Conservation (phyloP, 1,140 invertebrate genomes). For the Vollenhovia emeryi region DNA sequence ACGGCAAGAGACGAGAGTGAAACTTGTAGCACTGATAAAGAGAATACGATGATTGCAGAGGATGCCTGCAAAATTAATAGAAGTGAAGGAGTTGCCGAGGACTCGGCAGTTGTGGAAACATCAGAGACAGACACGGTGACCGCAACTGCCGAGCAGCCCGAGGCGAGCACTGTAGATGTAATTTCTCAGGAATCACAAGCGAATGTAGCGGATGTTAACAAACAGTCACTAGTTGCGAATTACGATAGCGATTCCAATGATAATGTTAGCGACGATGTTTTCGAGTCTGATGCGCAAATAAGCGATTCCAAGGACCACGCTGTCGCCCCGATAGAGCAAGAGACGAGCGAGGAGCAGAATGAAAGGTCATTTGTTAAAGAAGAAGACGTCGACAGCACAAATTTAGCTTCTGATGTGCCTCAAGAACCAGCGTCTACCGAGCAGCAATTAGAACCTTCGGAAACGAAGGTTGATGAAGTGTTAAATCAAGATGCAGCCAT, state of each 20-base stretch:
- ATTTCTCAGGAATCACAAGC: constrained; percentile 4
- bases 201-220: constrained; percentile 20
- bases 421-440: constrained; percentile 7
- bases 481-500: background rate
- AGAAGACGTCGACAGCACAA: background rate
- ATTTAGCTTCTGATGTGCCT: background rate
- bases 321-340: background rate
- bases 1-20: background rate
- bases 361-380: background rate
- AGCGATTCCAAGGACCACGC: constrained; percentile 25
- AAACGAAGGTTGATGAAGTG: background rate
- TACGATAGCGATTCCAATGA: constrained; percentile 79
- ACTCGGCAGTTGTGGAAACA: background rate
- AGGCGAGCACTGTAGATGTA: background rate
- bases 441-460: background rate
- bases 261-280: constrained; percentile 76
- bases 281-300: constrained; percentile 58
- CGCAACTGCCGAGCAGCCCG: background rate
- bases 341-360: constrained; percentile 32
- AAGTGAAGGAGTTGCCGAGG: background rate
- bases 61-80: background rate
- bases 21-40: background rate
- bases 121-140: background rate
- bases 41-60: background rate
- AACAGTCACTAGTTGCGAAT: constrained; percentile 76